Percentiles rank a stretch among this genome's conserved stretches.
These are phyloP conservation scores for Fabriciana adippe DNA, from an alignment of 2,888 invertebrate genomes.

Conservation along the genomic window DNA sequence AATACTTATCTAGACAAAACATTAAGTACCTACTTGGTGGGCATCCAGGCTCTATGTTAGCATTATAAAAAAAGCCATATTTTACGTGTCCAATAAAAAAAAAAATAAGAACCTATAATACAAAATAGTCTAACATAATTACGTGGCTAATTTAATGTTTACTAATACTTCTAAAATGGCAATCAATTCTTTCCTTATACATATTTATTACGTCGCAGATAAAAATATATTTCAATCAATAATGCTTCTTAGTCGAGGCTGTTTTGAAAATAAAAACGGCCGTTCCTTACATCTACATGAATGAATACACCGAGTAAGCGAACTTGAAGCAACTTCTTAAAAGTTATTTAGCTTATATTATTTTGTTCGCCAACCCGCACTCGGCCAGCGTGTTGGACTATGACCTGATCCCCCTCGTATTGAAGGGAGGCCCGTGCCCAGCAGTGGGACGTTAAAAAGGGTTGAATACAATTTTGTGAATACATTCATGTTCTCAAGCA, in stretches of 20 bases:
- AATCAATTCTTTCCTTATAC: slow-evolving; percentile 22
- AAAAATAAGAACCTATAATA: slow-evolving; percentile 2
- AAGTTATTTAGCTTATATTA: too few relatives aligned
- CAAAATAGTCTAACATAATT: slow-evolving; percentile 2
- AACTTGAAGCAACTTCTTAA: too few relatives aligned
- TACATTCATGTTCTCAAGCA: too few relatives aligned
- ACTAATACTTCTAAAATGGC: slow-evolving; percentile 32
- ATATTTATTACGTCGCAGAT: not conserved
- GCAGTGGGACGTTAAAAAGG: too few relatives aligned
- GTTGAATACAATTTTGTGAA: too few relatives aligned
- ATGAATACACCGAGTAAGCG: too few relatives aligned
- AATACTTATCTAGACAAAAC: slow-evolving; percentile 20
- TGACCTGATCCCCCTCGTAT: too few relatives aligned
- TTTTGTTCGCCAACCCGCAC: too few relatives aligned
- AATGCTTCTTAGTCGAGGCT: not conserved
- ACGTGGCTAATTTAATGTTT: not conserved
- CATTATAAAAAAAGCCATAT: slow-evolving; percentile 6
- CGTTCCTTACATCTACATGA: too few relatives aligned
- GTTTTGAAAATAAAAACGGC: too few relatives aligned
- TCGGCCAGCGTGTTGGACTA: too few relatives aligned
- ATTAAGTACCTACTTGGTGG: slow-evolving; percentile 31
- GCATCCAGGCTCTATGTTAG: slow-evolving; percentile 18
- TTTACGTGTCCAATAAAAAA: not conserved
- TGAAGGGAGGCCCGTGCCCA: too few relatives aligned
- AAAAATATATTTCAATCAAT: slow-evolving; percentile 3